Conservation (phyloP, 2,888 invertebrate species). For the Luperina testacea region DNA sequence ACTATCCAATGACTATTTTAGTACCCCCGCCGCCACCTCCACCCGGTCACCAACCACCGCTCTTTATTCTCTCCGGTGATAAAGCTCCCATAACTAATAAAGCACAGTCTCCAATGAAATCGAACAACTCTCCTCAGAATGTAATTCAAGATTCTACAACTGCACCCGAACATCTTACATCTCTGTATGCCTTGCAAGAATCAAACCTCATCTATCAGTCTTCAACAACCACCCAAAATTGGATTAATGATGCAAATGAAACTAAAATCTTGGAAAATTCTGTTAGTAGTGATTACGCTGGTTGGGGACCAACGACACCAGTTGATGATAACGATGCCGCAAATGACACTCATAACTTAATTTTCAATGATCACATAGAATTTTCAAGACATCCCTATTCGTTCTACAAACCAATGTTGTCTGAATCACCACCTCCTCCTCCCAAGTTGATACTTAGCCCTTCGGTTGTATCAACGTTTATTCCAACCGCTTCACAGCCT, state of each 20-base stretch:
- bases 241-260: slow-evolving; percentile 80
- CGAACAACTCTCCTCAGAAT: slow-evolving; percentile 70
- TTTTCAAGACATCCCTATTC: slow-evolving; percentile 77
- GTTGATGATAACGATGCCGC: slow-evolving; percentile 74
- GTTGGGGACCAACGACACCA: slow-evolving; percentile 88
- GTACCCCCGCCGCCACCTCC: slow-evolving; percentile 92
- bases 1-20: slow-evolving; percentile 92
- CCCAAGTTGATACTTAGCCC: slow-evolving; percentile 75
- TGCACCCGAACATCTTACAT: slow-evolving; percentile 73
- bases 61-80: slow-evolving; percentile 78
- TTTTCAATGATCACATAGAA: slow-evolving; percentile 78
- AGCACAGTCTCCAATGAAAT: slow-evolving; percentile 64
- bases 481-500: slow-evolving; percentile 81
- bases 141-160: slow-evolving; percentile 71
- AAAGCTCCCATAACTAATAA: slow-evolving; percentile 68
- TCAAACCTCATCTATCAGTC: slow-evolving; percentile 92
- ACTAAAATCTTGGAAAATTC: slow-evolving; percentile 77
- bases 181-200: slow-evolving; percentile 90
- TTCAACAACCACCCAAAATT: slow-evolving; percentile 88
- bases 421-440: slow-evolving; percentile 80
- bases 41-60: slow-evolving; percentile 81
- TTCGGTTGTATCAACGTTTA: slow-evolving; percentile 73
- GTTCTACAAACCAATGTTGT: slow-evolving; percentile 83
- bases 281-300: slow-evolving; percentile 87
- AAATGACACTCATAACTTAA: slow-evolving; percentile 85